Evolutionary conservation across 2,888 invertebrate genomes (phyloP), one percentile per base, ranked within the genome.

Genomic region (Volucella inflata): DNA sequence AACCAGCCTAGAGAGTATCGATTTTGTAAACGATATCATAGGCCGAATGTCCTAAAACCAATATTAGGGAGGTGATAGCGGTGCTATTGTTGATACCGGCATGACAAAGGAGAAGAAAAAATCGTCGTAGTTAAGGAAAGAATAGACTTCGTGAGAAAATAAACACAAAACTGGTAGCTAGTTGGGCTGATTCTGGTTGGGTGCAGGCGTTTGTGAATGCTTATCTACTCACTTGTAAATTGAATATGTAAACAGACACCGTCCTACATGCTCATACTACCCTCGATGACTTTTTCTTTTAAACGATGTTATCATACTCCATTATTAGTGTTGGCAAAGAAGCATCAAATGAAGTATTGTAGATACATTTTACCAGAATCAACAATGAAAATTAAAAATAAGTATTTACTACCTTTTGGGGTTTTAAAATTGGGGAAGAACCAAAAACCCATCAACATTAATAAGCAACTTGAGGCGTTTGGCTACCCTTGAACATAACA

Each of bases 211-310:
- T 55, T 16, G 11, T 17, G n/a, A 62, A 53, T 62, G 36, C 51
- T 53, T 46, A 62, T 44, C 11, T 44, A 72, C 50, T 72, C 62
- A 38, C 38, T 72, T 62, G 72, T 46, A 62, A 72, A 72, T 64
- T 62, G 62, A 72, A 62, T 46, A 44, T 62, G 53, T 62, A 46
- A 53, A 36, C 30, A 53, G 62, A 62, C 62, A 53, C 53, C 72
- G 36, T 38, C 36, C 62, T 21, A 40, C 46, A 17, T 1, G 2
- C 42, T 40, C 30, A 16, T 42, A 72, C 12, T 51, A 30, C 30
- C 30, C 60, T 30, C 42, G 8, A 30, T 44, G 55, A 30, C 44
- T 67, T 44, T 14, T 53, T 21, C 55, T 44, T 14, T 53, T 6
- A 44, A 72, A 38, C 46, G 21, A 44, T 17, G 46, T 64, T 51